Evolutionary conservation across 2,888 invertebrate species (phyloP), one percentile per base, ranked within the genome.

Genomic region (Chymomyza procnemis): DNA sequence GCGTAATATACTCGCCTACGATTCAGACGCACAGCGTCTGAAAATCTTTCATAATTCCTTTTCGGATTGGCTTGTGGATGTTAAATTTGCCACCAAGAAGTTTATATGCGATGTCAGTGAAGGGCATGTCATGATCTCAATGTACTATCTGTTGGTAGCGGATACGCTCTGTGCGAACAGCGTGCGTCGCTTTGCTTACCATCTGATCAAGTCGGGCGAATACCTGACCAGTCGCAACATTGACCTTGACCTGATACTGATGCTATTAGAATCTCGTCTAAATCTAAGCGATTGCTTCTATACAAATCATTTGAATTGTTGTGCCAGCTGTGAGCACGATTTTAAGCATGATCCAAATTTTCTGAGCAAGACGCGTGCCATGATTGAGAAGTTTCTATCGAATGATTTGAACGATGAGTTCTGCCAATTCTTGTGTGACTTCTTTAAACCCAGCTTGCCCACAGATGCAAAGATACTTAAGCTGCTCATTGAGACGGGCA

Each of bases 61-160:
- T 90, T 96, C 97, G 22, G 96, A 96, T 88, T 99, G 99, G 99
- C 92, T 99, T 77, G 92, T 97, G 63, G 99, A 99, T 90, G 98
- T 99, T n/a, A 99, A 99, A 91, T 98, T 99, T 89, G 98, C 98
- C 90, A 99, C 98, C 1, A 95, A 97, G 79, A 96, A 97, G 80
- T 99, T 97, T 91, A 92, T 98, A 74, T 98, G 97, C 90, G 95
- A 95, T 76, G 94, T 96, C 8, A 93, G 94, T 61, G 96, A 97
- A 80, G 98, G 98, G 0, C 98, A 98, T 90, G 95, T 95, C 9
- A 96, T 96, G 90, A 92, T 97, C 50, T 95, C 96, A 19, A 95
- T 97, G 94, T 94, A 95, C 87, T 95, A 96, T 92, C 93, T 95
- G 60, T 91, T 95, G 58, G 93, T 94, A 21, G 95, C 95, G 0